phyloP scores from a whole-genome alignment of 2,888 invertebrate species.

The Sphaeridia pumilis region DNA sequence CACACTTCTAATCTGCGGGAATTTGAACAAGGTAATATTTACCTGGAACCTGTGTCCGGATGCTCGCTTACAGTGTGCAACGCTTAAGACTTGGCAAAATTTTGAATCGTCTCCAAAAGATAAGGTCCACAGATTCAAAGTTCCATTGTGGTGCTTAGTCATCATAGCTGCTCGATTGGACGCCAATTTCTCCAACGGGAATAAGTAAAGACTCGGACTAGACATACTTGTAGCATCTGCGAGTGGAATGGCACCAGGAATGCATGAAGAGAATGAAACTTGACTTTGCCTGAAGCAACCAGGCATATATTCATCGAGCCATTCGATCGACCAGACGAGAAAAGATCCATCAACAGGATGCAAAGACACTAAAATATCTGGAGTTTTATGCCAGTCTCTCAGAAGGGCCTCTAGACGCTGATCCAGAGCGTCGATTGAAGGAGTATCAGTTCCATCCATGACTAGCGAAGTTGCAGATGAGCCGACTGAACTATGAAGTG shows the following conservation, averaged over 20 bases:
- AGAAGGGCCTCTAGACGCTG: slow-evolving; percentile 63
- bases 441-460: slow-evolving; percentile 25
- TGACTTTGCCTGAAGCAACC: slow-evolving; percentile 90
- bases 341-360: slow-evolving; percentile 98
- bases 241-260: slow-evolving; percentile 89
- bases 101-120: slow-evolving; percentile 91
- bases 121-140: slow-evolving; percentile 93
- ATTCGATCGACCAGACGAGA: slow-evolving; percentile 97
- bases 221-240: slow-evolving; percentile 46
- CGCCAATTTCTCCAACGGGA: slow-evolving; percentile 35
- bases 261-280: slow-evolving; percentile 93
- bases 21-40: too few species aligned
- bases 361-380: slow-evolving; percentile 91
- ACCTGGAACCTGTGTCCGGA: slow-evolving; percentile 70
- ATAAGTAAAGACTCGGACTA: slow-evolving; percentile 35
- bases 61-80: slow-evolving; percentile 90
- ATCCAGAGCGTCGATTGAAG: slow-evolving; percentile 32
- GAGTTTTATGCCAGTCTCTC: slow-evolving; percentile 94
- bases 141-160: slow-evolving; percentile 95
- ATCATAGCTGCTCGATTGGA: slow-evolving; percentile 52
- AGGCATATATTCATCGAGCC: slow-evolving; percentile 92
- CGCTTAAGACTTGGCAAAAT: slow-evolving; percentile 76
- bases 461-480: slow-evolving; percentile 30
- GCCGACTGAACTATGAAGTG: slow-evolving; percentile 31
- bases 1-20: too few species aligned